These are phyloP conservation scores for Chiloscyllium plagiosum DNA, from an alignment of 2,113 vertebrate species.

Conservation along the genomic window DNA sequence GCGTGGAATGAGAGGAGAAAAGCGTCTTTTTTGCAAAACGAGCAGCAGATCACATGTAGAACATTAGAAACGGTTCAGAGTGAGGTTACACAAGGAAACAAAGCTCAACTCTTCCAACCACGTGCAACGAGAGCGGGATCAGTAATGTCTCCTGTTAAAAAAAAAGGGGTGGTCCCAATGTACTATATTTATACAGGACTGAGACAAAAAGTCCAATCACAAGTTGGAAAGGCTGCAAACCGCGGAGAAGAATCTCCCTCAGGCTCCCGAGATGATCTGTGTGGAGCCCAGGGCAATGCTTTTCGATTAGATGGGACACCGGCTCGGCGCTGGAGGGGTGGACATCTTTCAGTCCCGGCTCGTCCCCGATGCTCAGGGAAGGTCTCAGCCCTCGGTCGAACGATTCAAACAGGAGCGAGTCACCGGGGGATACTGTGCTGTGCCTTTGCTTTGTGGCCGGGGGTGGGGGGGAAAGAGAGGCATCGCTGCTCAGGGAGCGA, in stretches of 20 bases:
- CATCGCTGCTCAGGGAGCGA: background rate
- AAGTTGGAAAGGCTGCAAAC: background rate
- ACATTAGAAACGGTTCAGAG: background rate
- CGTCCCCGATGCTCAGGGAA: background rate
- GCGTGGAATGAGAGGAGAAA: background rate
- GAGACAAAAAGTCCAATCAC: conserved; percentile 19
- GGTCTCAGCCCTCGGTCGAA: background rate
- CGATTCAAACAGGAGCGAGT: background rate
- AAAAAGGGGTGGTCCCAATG: background rate
- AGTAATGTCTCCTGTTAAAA: background rate
- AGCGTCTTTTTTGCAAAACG: background rate
- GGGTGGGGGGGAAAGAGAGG: background rate
- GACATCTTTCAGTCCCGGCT: background rate
- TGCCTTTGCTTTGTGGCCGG: background rate
- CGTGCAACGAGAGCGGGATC: background rate
- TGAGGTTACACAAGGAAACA: background rate
- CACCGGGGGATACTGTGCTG: background rate
- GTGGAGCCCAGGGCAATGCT: background rate
- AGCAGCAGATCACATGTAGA: background rate
- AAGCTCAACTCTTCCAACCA: background rate
- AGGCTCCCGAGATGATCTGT: background rate
- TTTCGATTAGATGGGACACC: background rate
- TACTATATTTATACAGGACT: background rate
- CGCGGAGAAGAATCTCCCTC: background rate
- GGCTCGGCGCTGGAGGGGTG: background rate